These are phyloP conservation scores for Coronaproctus castanopsis DNA, from an alignment of 2,888 invertebrate genomes.

Conservation along the genomic window DNA sequence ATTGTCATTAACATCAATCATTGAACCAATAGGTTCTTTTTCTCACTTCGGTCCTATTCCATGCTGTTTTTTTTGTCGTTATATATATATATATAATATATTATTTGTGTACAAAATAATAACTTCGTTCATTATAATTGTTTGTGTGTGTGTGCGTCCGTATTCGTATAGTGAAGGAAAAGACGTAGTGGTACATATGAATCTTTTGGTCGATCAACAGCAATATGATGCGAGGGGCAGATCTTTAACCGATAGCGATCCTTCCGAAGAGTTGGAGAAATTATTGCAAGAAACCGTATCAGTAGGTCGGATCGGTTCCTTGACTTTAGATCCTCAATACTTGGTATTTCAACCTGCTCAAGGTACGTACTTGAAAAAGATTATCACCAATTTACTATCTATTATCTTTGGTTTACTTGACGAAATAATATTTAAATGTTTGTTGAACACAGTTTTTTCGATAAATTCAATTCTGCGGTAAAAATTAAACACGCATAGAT, in stretches of 20 bases:
- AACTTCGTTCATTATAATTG: too few relatives aligned
- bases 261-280: conserved; percentile 28
- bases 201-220: conserved; percentile 50
- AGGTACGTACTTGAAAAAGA: conserved; percentile 33
- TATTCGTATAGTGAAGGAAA: conserved; percentile 32
- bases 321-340: conserved; percentile 63
- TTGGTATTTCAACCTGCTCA: conserved; percentile 45
- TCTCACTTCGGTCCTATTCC: too few relatives aligned
- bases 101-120: too few relatives aligned
- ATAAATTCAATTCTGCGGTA: too few relatives aligned
- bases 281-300: conserved; percentile 47
- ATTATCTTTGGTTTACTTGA: not conserved
- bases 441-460: not conserved
- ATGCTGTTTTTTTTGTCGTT: too few relatives aligned
- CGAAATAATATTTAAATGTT: not conserved
- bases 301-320: conserved; percentile 51
- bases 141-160: too few relatives aligned
- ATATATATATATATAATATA: too few relatives aligned
- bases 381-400: not conserved
- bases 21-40: too few relatives aligned
- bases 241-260: conserved; percentile 24
- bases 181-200: conserved; percentile 53
- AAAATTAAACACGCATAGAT: too few relatives aligned
- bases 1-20: too few relatives aligned
- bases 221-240: conserved; percentile 35